phyloP scores from a whole-genome alignment of 2,888 invertebrate species.

The Oscheius sp. region DNA sequence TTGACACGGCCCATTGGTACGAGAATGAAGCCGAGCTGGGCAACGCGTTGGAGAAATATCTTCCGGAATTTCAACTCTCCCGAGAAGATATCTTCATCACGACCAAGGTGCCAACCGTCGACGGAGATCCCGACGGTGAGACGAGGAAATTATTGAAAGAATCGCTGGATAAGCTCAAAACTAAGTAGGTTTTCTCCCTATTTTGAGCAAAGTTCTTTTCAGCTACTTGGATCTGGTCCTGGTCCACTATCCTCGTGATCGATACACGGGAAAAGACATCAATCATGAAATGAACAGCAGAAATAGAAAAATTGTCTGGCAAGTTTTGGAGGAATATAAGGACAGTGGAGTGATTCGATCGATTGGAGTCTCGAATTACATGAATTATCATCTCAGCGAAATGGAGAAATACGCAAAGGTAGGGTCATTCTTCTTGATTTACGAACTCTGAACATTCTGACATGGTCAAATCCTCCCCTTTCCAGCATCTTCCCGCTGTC shows the following conservation, averaged over 20 bases:
- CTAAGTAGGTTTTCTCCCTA: constrained; percentile 22
- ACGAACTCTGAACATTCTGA: background rate
- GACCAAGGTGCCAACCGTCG: constrained; percentile 80
- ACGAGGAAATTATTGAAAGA: constrained; percentile 48
- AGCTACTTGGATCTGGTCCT: constrained; percentile 31
- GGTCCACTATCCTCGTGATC: constrained; percentile 17
- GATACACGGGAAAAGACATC: background rate
- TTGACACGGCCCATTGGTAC: constrained; percentile 85
- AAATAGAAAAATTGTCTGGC: constrained; percentile 80
- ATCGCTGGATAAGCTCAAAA: constrained; percentile 52
- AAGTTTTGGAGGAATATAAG: constrained; percentile 79
- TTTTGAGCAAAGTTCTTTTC: constrained; percentile 16
- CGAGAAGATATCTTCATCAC: constrained; percentile 85
- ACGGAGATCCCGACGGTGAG: constrained; percentile 42
- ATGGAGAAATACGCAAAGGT: constrained; percentile 74
- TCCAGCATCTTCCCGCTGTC: constrained; percentile 51
- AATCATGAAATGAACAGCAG: constrained; percentile 37
- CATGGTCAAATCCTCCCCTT: no score
- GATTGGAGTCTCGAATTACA: constrained; percentile 87
- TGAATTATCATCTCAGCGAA: constrained; percentile 80
- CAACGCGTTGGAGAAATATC: constrained; percentile 77
- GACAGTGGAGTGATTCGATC: constrained; percentile 77
- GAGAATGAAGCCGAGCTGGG: constrained; percentile 82
- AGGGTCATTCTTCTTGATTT: background rate
- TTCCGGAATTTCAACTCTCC: constrained; percentile 81